Evolutionary conservation across 1,140 invertebrate species (phyloP), one percentile per base, ranked within the genome.

Genomic region (Diuraphis noxia): DNA sequence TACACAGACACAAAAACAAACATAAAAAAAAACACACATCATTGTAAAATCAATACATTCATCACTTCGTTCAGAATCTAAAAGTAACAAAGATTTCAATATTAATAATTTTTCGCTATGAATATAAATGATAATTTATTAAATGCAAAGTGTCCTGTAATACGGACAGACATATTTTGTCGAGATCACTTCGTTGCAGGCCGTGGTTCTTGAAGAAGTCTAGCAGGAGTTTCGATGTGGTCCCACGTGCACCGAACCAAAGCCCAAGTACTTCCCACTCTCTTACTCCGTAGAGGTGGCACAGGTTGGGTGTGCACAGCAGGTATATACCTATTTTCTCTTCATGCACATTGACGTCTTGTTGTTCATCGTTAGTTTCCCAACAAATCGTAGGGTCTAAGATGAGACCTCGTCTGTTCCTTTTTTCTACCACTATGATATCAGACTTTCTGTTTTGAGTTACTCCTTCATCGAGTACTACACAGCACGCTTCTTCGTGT

Each of bases 331-430:
- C 30, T 36, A 13, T 86, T 9, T 86, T 86, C 23, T 86, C 84
- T 86, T 49, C 43, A 34, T 49, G 84, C 46, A 34, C 41, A 7
- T 85, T 85, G 40, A 46, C 41, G 30, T 85, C 41, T 85, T 85
- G 40, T 9, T 43, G 25, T 41, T 10, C n/a, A 0, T 84, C 81
- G 41, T 46, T 85, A n/a, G 43, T 85, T 17, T 43, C 43, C 85
- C 43, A 86, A 6, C 85, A n/a, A 52, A 86, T 52, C 21, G 85
- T 52, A 19, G n/a, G 85, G 85, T 86, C 85, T 52, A 52, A 86
- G n/a, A 86, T 49, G 43, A 86, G 46, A n/a, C 85, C 46, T 52
- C n/a, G 85, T 36, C n/a, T 19, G 1, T 38, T 86, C 17, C n/a
- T 86, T 10, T 8, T 5, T 6, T 86, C 85, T 25, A 86, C 17